These are phyloP conservation scores for Mormyrus lacerda DNA, from an alignment of 2,113 vertebrate genomes.

Conservation along the genomic window DNA sequence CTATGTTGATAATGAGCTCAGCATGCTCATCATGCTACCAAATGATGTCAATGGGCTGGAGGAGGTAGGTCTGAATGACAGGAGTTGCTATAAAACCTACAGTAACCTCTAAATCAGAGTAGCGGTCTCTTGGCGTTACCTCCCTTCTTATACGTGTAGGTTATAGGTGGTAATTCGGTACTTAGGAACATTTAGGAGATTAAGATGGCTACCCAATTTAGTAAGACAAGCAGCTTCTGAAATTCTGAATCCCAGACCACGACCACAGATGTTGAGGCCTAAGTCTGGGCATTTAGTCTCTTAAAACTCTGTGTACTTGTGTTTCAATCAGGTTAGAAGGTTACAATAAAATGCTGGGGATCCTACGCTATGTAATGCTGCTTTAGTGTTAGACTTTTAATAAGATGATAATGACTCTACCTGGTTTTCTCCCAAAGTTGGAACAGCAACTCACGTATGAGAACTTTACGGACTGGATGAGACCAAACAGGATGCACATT, in stretches of 20 bases:
- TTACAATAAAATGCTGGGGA: neutral
- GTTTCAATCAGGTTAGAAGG: no score
- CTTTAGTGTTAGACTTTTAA: neutral
- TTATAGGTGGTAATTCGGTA: no score
- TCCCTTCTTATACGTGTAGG: no score
- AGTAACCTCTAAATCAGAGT: neutral
- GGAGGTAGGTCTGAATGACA: conserved; percentile 64
- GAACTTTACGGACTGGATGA: conserved; percentile 66
- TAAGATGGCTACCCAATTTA: neutral
- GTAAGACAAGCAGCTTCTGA: neutral
- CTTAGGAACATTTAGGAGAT: no score
- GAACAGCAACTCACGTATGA: conserved; percentile 65
- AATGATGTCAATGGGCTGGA: conserved; percentile 70
- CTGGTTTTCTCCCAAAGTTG: conserved; percentile 49
- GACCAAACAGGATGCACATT: conserved; percentile 53
- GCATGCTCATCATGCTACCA: conserved; percentile 87
- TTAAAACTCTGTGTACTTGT: neutral
- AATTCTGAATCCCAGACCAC: neutral
- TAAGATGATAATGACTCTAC: neutral
- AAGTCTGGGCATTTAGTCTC: neutral
- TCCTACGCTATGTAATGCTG: neutral
- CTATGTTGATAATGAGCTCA: conserved; percentile 79
- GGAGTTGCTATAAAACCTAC: neutral
- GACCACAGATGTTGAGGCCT: neutral
- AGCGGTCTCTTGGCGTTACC: no score